These are phyloP conservation scores for Drosophila punjabiensis DNA, from an alignment of 1,140 invertebrate species.

Conservation along the genomic window DNA sequence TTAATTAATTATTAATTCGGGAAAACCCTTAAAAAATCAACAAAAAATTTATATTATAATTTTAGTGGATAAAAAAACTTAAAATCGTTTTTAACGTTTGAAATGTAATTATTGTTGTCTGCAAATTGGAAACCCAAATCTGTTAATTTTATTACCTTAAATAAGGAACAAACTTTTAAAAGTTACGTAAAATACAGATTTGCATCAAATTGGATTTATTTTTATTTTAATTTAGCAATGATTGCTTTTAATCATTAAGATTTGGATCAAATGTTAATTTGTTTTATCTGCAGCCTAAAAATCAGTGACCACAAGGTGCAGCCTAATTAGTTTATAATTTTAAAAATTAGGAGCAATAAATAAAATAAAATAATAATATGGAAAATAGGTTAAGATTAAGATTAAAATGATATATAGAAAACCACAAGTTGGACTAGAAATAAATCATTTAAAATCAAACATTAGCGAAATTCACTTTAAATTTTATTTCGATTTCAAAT, in stretches of 20 bases:
- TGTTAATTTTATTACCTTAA: background rate
- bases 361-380: background rate
- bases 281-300: slow-evolving; percentile 8
- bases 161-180: background rate
- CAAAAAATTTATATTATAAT: too few relatives aligned
- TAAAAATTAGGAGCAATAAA: background rate
- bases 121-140: background rate
- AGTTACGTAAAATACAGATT: background rate
- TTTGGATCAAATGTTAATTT: background rate
- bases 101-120: background rate
- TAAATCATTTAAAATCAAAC: background rate
- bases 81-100: background rate
- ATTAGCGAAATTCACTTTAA: background rate
- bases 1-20: too few relatives aligned
- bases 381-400: background rate
- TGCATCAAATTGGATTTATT: background rate
- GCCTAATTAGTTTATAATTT: background rate
- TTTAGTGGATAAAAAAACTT: background rate
- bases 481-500: background rate
- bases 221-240: slow-evolving; percentile 1
- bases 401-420: background rate
- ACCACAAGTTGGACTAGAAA: background rate
- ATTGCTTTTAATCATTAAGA: slow-evolving; percentile 10
- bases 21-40: too few relatives aligned
- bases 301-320: slow-evolving; percentile 2